These are phyloP conservation scores for Acrossocheilus fasciatus DNA, from an alignment of 2,797 vertebrate species.

Conservation along the genomic window DNA sequence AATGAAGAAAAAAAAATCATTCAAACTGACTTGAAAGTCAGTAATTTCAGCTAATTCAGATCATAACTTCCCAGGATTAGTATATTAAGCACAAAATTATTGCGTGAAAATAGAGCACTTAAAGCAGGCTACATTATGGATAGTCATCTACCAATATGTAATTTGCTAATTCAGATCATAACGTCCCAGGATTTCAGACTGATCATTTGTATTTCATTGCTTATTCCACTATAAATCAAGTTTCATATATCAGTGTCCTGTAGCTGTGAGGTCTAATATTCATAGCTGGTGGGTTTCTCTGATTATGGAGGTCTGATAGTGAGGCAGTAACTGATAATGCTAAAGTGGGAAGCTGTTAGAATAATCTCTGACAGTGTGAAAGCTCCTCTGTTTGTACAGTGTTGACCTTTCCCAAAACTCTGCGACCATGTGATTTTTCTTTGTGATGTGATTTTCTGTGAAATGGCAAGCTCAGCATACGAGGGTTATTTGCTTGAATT, in stretches of 20 bases:
- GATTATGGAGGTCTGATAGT: conserved; percentile 26
- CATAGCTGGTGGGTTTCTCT: background rate
- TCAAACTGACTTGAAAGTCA: background rate
- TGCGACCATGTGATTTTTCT: background rate
- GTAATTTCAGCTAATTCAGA: background rate
- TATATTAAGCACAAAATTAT: no score
- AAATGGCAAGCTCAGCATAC: conserved; percentile 14
- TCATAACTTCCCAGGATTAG: background rate
- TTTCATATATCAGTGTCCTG: background rate
- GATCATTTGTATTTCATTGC: background rate
- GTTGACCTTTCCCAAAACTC: conserved; percentile 51
- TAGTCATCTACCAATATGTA: background rate
- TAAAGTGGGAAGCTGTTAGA: conserved; percentile 48
- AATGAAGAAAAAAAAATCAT: no score
- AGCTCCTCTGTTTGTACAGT: conserved; percentile 52
- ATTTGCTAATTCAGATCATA: background rate
- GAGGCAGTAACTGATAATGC: conserved; percentile 47
- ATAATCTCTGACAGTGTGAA: conserved; percentile 54
- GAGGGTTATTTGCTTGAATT: conserved; percentile 16
- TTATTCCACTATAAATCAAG: background rate
- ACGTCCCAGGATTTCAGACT: background rate
- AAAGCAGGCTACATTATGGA: no score
- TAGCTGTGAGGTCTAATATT: background rate
- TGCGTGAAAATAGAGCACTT: no score
- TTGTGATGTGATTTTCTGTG: background rate